phyloP scores from a whole-genome alignment of 2,113 vertebrate genomes.

The Plectropomus leopardus region DNA sequence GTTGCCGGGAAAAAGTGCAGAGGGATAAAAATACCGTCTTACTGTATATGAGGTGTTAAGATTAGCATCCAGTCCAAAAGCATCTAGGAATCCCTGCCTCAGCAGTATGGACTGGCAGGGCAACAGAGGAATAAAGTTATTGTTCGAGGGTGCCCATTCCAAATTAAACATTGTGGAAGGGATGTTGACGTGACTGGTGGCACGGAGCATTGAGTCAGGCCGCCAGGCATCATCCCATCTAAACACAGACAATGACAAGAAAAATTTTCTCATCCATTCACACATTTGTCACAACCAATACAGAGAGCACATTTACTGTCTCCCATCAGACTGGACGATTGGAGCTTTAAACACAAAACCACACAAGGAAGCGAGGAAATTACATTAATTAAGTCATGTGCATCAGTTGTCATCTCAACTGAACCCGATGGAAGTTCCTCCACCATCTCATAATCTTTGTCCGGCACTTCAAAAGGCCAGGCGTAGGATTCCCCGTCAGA shows the following conservation, averaged over 20 bases:
- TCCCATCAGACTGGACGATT: constrained; percentile 17
- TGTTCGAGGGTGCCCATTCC: constrained; percentile 24
- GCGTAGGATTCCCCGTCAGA: constrained; percentile 46
- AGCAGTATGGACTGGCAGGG: not conserved
- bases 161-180: constrained; percentile 58
- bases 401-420: constrained; percentile 65
- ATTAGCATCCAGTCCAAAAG: not conserved
- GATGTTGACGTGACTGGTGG: constrained; percentile 68
- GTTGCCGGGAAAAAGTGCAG: constrained; percentile 31
- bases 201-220: constrained; percentile 60
- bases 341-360: constrained; percentile 34
- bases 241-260: constrained; percentile 61
- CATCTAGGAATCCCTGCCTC: constrained; percentile 42
- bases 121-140: not conserved
- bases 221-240: constrained; percentile 17
- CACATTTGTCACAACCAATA: constrained; percentile 41
- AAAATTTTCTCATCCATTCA: constrained; percentile 67
- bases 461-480: constrained; percentile 48
- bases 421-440: constrained; percentile 35
- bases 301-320: constrained; percentile 46
- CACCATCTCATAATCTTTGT: constrained; percentile 44
- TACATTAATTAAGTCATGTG: constrained; percentile 67
- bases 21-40: constrained; percentile 2
- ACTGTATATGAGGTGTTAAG: constrained; percentile 59
- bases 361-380: constrained; percentile 34